phyloP scores from a whole-genome alignment of 2,797 vertebrate genomes.

The Sus cebifrons region DNA sequence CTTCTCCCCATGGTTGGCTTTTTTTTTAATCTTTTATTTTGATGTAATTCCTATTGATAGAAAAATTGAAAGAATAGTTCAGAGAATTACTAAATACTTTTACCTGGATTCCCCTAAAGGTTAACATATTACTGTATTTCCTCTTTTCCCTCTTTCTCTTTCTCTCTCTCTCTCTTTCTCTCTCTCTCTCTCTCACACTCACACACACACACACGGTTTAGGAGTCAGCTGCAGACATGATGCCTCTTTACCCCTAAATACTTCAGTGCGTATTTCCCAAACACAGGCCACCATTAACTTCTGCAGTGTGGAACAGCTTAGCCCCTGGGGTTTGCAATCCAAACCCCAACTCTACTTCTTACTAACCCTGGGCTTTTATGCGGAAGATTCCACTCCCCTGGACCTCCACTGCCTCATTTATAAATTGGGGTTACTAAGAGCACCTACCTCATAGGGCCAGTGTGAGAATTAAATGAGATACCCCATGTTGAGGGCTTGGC shows the following conservation, averaged over 20 bases:
- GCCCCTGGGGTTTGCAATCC: not conserved
- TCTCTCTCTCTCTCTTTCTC: not conserved
- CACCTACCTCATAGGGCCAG: not conserved
- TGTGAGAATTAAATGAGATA: not conserved
- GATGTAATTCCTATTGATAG: not conserved
- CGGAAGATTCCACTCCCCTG: not conserved
- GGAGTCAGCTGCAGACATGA: not conserved
- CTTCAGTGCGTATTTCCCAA: not conserved
- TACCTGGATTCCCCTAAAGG: not conserved
- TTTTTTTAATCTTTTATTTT: not conserved
- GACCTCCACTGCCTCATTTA: not conserved
- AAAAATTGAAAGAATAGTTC: slow-evolving; percentile 38
- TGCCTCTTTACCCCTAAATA: not conserved
- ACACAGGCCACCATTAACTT: not conserved
- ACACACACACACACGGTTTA: not conserved
- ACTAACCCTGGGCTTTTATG: not conserved
- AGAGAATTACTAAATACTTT: slow-evolving; percentile 29
- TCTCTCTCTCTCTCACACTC: no score
- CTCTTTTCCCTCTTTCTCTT: not conserved
- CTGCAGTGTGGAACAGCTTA: not conserved
- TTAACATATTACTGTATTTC: not conserved
- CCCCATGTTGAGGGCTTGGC: not conserved
- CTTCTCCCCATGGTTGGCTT: not conserved
- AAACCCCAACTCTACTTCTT: not conserved
- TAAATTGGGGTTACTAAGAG: not conserved